Evolutionary conservation across 2,113 vertebrate species (phyloP).

Genomic region (Brienomyrus longianalis): DNA sequence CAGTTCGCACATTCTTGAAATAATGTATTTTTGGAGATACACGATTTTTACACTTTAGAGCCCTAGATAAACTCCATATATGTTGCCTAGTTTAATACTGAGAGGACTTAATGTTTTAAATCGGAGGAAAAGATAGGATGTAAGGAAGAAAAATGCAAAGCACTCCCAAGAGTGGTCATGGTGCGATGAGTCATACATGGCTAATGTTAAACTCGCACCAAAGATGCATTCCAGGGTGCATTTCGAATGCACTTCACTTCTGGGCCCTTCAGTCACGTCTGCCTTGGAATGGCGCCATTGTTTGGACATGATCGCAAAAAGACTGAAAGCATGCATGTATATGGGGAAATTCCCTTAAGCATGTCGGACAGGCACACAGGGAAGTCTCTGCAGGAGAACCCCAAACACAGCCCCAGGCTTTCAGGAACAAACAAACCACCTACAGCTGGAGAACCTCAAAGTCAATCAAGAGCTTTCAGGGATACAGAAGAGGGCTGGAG

Average conservation of each 20-base stretch:
- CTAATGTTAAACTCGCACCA: not conserved
- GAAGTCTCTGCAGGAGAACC: not conserved
- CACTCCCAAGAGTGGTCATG: not conserved
- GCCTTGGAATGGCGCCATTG: not conserved
- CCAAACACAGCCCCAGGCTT: not conserved
- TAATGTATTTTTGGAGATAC: not conserved
- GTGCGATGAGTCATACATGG: not conserved
- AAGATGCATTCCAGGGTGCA: not conserved
- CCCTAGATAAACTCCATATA: not conserved
- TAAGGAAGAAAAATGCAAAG: not conserved
- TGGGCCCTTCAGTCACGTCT: not conserved
- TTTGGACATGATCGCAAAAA: not conserved
- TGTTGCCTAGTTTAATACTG: not conserved
- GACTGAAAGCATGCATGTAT: not conserved
- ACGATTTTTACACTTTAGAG: not conserved
- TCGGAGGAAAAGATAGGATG: not conserved
- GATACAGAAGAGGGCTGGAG: not conserved
- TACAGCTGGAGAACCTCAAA: not conserved
- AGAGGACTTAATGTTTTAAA: not conserved
- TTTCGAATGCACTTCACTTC: not conserved
- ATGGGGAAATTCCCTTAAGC: not conserved
- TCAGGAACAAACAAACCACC: not conserved
- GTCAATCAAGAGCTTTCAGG: not conserved
- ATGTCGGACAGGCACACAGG: not conserved
- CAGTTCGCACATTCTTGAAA: not conserved